Conservation (phyloP, 1,140 invertebrate genomes). For the Diprion similis region DNA sequence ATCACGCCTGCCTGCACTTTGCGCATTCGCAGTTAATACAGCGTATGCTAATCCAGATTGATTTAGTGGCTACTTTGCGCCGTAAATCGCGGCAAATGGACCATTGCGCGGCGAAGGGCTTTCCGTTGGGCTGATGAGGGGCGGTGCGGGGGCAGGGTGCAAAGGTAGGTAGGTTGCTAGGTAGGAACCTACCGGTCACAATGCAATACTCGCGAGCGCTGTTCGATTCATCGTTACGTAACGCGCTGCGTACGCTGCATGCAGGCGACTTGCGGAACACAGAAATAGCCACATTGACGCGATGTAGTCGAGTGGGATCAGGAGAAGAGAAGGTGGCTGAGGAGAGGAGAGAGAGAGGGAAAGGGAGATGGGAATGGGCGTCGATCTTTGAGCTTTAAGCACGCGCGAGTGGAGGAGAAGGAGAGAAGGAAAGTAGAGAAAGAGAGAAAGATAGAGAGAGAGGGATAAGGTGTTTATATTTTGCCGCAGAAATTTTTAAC, state of each 20-base stretch:
- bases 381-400: background rate
- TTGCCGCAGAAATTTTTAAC: too few relatives aligned
- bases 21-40: conserved; percentile 51
- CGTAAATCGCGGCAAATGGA: conserved; percentile 47
- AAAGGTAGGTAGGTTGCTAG: background rate
- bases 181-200: background rate
- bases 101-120: conserved; percentile 35
- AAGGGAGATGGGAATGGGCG: background rate
- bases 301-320: too few relatives aligned
- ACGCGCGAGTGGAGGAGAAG: background rate
- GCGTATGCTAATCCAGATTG: conserved; percentile 55
- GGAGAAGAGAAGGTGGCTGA: too few relatives aligned
- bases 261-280: background rate
- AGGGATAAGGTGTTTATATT: too few relatives aligned
- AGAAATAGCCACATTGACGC: background rate
- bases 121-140: background rate
- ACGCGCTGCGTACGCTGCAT: background rate
- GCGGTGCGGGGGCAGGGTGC: too few relatives aligned
- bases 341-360: too few relatives aligned
- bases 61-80: conserved; percentile 45
- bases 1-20: background rate
- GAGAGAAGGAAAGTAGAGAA: background rate
- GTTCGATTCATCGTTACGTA: background rate
- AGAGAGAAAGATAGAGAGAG: background rate
- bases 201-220: background rate